phyloP scores from a whole-genome alignment of 2,797 vertebrate genomes.

The Sitta carolinensis region DNA sequence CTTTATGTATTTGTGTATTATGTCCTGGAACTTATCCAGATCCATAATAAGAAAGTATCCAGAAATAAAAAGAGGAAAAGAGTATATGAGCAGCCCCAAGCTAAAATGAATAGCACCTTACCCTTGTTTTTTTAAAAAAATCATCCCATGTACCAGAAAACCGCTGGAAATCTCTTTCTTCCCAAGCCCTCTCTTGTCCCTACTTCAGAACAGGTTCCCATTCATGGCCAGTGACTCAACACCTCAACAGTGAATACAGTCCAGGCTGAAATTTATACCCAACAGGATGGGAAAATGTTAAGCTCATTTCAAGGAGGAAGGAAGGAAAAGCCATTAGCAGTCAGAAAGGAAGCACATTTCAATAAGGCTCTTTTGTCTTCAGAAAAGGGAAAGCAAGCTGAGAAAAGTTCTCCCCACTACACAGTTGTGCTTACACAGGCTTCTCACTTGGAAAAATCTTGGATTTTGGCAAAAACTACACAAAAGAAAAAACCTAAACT shows the following conservation, averaged over 20 bases:
- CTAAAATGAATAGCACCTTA: not conserved
- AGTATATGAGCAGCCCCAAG: not conserved
- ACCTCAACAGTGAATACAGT: slow-evolving; percentile 40
- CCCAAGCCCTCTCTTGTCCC: not conserved
- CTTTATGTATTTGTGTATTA: not conserved
- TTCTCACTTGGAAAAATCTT: not conserved
- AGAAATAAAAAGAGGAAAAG: slow-evolving; percentile 28
- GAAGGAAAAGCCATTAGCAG: slow-evolving; percentile 62
- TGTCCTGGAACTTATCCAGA: slow-evolving; percentile 31
- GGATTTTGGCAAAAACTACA: not conserved
- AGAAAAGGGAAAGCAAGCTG: slow-evolving; percentile 52
- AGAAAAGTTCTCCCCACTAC: not conserved
- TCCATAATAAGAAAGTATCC: not conserved
- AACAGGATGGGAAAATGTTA: slow-evolving; percentile 63
- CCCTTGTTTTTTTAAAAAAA: not conserved
- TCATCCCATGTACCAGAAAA: not conserved
- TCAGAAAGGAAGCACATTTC: slow-evolving; percentile 63
- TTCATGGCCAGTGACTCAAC: slow-evolving; percentile 45
- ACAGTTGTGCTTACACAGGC: not conserved
- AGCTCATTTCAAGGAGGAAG: slow-evolving; percentile 56
- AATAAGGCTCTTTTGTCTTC: slow-evolving; percentile 58
- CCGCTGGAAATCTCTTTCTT: slow-evolving; percentile 8
- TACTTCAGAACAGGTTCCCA: not conserved
- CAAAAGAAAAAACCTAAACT: not conserved
- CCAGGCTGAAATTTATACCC: slow-evolving; percentile 36